Percentiles rank a stretch among this genome's conserved stretches.
Evolutionary conservation across 2,888 invertebrate species (phyloP).

Genomic region (Deilephila porcellus): DNA sequence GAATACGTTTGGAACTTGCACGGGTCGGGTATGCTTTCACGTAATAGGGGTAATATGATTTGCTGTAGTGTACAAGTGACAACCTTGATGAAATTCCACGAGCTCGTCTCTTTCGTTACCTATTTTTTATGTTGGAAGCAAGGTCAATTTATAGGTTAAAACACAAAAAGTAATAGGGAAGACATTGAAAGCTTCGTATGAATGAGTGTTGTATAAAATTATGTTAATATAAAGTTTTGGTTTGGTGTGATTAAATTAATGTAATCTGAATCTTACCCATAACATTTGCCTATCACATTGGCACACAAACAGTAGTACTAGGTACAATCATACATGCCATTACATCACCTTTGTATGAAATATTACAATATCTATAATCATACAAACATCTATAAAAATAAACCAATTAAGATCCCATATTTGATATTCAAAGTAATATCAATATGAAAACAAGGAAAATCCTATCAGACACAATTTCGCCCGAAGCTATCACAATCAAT

Average conservation of each 20-base stretch:
- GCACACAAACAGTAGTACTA: too few relatives aligned
- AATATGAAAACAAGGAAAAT: not conserved
- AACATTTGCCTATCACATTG: too few relatives aligned
- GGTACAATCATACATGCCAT: too few relatives aligned
- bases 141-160: not conserved
- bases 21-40: not conserved
- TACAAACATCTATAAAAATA: not conserved
- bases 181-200: too few relatives aligned
- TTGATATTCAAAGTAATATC: too few relatives aligned
- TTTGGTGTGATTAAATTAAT: too few relatives aligned
- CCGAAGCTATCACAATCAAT: conserved; percentile 3
- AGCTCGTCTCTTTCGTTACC: not conserved
- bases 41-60: not conserved
- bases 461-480: not conserved
- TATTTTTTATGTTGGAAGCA: not conserved
- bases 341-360: not conserved
- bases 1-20: too few relatives aligned
- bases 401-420: too few relatives aligned
- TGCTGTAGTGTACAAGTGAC: not conserved
- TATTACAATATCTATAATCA: not conserved
- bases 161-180: not conserved
- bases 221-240: too few relatives aligned
- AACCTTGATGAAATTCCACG: not conserved
- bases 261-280: too few relatives aligned
- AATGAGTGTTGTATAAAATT: too few relatives aligned